phyloP scores from a whole-genome alignment of 2,113 vertebrate species.

The Chaenogobius annularis region DNA sequence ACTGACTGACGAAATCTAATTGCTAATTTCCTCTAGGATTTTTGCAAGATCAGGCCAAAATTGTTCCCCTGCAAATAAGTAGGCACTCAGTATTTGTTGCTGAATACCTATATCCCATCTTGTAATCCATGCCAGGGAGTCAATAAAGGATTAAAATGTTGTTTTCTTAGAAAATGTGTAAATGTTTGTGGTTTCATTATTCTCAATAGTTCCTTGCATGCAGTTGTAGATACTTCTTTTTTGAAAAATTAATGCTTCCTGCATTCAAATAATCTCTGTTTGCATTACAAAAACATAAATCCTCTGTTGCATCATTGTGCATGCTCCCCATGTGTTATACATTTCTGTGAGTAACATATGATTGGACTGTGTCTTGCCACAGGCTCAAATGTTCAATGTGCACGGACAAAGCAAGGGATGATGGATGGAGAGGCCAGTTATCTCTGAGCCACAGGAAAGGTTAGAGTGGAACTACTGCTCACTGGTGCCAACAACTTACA shows the following conservation, averaged over 20 bases:
- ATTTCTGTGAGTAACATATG: neutral
- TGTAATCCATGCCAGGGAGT: neutral
- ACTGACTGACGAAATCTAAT: neutral
- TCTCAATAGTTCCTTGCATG: neutral
- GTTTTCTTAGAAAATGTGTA: no score
- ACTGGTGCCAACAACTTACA: neutral
- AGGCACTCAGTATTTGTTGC: neutral
- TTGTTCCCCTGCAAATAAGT: neutral
- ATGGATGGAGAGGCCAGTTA: slow-evolving; percentile 4
- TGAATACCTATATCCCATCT: no score
- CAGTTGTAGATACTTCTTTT: neutral
- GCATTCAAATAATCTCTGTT: neutral
- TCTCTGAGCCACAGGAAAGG: slow-evolving; percentile 1
- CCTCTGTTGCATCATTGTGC: neutral
- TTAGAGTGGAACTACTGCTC: neutral
- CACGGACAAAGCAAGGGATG: neutral
- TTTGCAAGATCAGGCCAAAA: neutral
- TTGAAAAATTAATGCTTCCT: neutral
- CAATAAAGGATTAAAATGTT: neutral
- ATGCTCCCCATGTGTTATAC: neutral
- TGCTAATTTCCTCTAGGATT: neutral
- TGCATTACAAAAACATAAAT: neutral
- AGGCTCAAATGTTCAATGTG: neutral
- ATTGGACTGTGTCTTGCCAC: neutral
- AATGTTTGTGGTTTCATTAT: no score